These are phyloP conservation scores for Drosophila sulfurigaster DNA, from an alignment of 1,140 invertebrate genomes.

Conservation along the genomic window DNA sequence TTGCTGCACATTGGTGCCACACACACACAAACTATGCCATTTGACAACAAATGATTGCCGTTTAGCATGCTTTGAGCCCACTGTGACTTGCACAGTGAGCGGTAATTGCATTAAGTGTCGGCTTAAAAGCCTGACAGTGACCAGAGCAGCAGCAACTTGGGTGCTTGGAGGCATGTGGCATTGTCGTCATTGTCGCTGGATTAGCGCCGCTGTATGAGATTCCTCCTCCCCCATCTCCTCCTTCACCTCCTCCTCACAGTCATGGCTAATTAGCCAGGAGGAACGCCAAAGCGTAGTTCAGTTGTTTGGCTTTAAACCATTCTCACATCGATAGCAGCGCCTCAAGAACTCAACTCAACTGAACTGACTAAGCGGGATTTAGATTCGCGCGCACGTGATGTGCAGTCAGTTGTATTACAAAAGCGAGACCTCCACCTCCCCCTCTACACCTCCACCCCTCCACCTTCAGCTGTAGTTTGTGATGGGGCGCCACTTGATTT, in stretches of 20 bases:
- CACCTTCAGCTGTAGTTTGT: too few species aligned
- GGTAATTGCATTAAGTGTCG: constrained; percentile 82
- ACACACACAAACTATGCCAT: not conserved
- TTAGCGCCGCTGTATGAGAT: constrained; percentile 56
- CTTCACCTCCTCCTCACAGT: constrained; percentile 19
- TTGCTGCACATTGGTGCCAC: constrained; percentile 19
- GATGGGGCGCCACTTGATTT: constrained; percentile 14
- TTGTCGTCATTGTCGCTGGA: constrained; percentile 71
- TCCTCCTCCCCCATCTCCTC: constrained; percentile 5
- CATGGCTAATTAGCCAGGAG: constrained; percentile 68
- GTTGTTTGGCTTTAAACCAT: constrained; percentile 67
- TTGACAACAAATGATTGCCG: not conserved
- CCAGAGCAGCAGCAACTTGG: constrained; percentile 14
- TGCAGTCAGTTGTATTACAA: constrained; percentile 22
- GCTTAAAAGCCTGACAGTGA: constrained; percentile 66
- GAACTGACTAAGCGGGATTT: constrained; percentile 39
- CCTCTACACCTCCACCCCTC: not conserved
- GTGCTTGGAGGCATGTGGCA: not conserved
- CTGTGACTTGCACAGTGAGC: constrained; percentile 49
- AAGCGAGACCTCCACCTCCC: not conserved
- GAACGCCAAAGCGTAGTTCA: not conserved
- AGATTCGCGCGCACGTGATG: constrained; percentile 36
- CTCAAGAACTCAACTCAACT: constrained; percentile 10
- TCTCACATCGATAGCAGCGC: constrained; percentile 61
- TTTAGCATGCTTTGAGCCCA: not conserved